Percentiles rank a stretch among this genome's conserved stretches.
Evolutionary conservation across 2,888 invertebrate species (phyloP).

Genomic region (Cosmia pyralina): DNA sequence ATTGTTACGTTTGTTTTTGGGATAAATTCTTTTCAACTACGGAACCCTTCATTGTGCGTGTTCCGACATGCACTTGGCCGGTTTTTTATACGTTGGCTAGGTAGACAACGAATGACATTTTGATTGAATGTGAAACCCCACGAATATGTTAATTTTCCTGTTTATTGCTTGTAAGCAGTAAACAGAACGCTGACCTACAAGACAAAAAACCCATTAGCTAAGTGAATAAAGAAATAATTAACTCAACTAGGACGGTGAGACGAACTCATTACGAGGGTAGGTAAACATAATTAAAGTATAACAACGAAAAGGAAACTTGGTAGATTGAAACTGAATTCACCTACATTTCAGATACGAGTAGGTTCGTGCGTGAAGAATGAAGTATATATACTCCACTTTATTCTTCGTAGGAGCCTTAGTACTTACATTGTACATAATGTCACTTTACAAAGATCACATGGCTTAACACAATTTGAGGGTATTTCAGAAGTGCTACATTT

Average conservation of each 20-base stretch:
- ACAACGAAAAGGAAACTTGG: conserved; percentile 33
- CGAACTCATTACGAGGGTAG: conserved; percentile 54
- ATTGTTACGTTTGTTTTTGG: too few relatives aligned
- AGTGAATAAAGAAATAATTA: conserved; percentile 58
- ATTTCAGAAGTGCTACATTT: conserved; percentile 74
- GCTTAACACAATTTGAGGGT: conserved; percentile 75
- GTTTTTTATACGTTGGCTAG: not conserved
- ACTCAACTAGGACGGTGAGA: conserved; percentile 44
- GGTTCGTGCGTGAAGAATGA: conserved; percentile 22
- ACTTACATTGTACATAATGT: conserved; percentile 33
- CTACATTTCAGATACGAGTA: conserved; percentile 18
- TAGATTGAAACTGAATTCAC: conserved; percentile 36
- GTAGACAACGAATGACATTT: not conserved
- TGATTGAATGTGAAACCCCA: not conserved
- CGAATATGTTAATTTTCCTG: not conserved
- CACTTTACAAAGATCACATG: conserved; percentile 62
- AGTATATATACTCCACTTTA: conserved; percentile 28
- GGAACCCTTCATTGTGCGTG: too few relatives aligned
- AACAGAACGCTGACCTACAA: conserved; percentile 35
- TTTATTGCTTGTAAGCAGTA: conserved; percentile 13
- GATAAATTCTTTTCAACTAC: too few relatives aligned
- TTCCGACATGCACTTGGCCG: too few relatives aligned
- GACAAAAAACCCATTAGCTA: conserved; percentile 43
- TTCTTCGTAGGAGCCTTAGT: conserved; percentile 3
- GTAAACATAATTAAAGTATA: conserved; percentile 63